Conservation (phyloP, 37 sponge, comb jelly and placozoan species). For the Lycopodina hypogea region DNA sequence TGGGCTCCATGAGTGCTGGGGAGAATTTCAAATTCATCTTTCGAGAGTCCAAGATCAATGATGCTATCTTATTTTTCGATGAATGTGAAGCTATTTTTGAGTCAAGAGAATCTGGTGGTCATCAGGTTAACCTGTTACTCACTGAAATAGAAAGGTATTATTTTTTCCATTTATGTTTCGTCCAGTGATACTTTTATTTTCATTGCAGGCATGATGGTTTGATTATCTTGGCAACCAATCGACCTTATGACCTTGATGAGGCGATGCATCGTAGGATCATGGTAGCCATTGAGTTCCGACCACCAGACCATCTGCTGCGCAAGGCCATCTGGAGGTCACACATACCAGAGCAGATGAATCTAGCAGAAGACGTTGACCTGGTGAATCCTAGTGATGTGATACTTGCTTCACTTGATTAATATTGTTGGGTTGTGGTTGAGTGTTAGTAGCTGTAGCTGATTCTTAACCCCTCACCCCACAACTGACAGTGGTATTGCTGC, state of each 20-base stretch:
- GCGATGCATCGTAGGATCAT: slow-evolving; percentile 81
- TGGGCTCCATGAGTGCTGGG: slow-evolving; percentile 78
- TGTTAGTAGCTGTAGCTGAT: too few relatives aligned
- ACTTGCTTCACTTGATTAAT: too few relatives aligned
- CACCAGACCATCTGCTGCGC: slow-evolving; percentile 80
- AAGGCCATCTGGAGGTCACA: slow-evolving; percentile 78
- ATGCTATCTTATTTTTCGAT: too few relatives aligned
- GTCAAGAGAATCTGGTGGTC: slow-evolving; percentile 73
- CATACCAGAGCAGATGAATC: slow-evolving; percentile 75
- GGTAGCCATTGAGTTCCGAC: slow-evolving; percentile 78
- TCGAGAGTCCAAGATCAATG: slow-evolving; percentile 90
- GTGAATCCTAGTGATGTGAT: not conserved
- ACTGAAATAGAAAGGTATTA: slow-evolving; percentile 72
- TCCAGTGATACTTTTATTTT: not conserved
- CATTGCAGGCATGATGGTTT: slow-evolving; percentile 77
- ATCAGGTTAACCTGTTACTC: slow-evolving; percentile 71
- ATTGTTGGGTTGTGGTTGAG: too few relatives aligned
- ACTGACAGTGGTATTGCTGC: too few relatives aligned
- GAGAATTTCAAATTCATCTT: slow-evolving; percentile 92
- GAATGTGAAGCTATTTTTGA: slow-evolving; percentile 94
- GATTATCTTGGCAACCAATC: slow-evolving; percentile 79
- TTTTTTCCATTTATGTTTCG: not conserved
- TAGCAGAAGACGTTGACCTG: slow-evolving; percentile 58
- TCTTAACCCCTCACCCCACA: too few relatives aligned
- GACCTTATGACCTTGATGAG: slow-evolving; percentile 82